phyloP scores from a whole-genome alignment of 64 coral and sea anemone species.

The Trachythela sp. region DNA sequence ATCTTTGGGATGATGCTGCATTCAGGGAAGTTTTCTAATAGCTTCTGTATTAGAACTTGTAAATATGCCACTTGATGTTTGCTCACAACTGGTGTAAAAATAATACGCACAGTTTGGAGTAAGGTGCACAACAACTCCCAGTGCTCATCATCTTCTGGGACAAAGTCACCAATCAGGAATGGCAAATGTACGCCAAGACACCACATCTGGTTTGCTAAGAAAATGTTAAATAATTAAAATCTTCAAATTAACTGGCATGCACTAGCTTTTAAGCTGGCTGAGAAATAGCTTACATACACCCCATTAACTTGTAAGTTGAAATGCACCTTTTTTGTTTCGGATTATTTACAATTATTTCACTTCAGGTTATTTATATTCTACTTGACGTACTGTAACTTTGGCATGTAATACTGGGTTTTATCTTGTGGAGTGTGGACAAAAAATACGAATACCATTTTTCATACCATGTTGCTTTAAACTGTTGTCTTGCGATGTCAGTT shows the following conservation, averaged over 20 bases:
- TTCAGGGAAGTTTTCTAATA: neutral
- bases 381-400: too few relatives aligned
- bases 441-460: neutral
- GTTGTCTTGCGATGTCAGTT: neutral
- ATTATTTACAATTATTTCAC: too few relatives aligned
- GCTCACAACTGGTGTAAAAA: neutral
- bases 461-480: constrained; percentile 13
- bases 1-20: neutral
- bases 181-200: neutral
- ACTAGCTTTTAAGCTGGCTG: too few relatives aligned
- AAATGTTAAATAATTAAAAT: neutral
- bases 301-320: too few relatives aligned
- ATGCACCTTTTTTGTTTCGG: too few relatives aligned
- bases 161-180: neutral
- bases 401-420: too few relatives aligned
- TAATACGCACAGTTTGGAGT: neutral
- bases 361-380: too few relatives aligned
- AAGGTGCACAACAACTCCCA: neutral
- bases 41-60: neutral
- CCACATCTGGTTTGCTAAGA: constrained; percentile 7
- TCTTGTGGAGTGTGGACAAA: too few relatives aligned
- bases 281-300: too few relatives aligned
- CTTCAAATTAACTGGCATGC: too few relatives aligned
- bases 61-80: neutral
- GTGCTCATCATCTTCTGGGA: neutral